These are phyloP conservation scores for Drosophila macrospina DNA, from an alignment of 2,888 invertebrate species.

Conservation along the genomic window DNA sequence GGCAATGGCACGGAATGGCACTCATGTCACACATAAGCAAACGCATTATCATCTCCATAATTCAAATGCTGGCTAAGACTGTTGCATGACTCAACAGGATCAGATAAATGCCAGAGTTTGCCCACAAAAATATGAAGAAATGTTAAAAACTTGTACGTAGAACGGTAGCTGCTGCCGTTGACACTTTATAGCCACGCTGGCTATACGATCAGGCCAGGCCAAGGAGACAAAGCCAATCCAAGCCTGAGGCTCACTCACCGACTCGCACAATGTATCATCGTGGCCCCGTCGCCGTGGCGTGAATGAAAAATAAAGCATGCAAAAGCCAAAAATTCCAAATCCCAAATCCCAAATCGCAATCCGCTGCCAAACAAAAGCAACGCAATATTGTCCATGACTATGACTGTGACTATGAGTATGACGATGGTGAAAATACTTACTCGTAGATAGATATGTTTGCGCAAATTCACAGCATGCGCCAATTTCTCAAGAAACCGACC, in stretches of 20 bases:
- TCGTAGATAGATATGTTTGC: conserved; percentile 52
- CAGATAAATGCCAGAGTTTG: conserved; percentile 69
- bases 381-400: conserved; percentile 72
- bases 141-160: conserved; percentile 64
- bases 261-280: conserved; percentile 64
- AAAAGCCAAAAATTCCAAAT: conserved; percentile 27
- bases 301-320: conserved; percentile 64
- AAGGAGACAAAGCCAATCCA: conserved; percentile 10
- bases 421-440: conserved; percentile 55
- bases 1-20: conserved; percentile 49
- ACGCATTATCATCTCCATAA: conserved; percentile 82
- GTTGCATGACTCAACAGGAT: conserved; percentile 78
- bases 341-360: conserved; percentile 30
- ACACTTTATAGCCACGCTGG: conserved; percentile 66
- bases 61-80: conserved; percentile 70
- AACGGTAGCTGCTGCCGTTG: conserved; percentile 77
- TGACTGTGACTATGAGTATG: conserved; percentile 40
- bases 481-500: conserved; percentile 75
- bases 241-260: conserved; percentile 32
- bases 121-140: conserved; percentile 74
- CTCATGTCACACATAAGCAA: conserved; percentile 67
- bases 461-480: conserved; percentile 78
- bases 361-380: conserved; percentile 70
- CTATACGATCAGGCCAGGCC: conserved; percentile 11
- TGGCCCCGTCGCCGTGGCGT: conserved; percentile 59